Evolutionary conservation across 2,797 vertebrate genomes (phyloP).

Genomic region (Pseudochirops cupreus): DNA sequence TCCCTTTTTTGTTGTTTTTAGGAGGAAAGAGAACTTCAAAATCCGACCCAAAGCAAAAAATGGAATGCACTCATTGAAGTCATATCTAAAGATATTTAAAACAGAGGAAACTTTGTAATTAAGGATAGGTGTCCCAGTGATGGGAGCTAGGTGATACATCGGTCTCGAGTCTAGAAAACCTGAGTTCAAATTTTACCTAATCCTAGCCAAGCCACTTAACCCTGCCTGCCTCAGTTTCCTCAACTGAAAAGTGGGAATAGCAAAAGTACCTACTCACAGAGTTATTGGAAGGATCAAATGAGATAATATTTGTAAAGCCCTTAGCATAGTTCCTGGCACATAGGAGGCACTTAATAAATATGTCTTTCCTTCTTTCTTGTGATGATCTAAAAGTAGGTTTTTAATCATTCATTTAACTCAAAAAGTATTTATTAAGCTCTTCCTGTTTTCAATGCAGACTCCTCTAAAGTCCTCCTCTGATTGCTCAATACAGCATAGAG

Average conservation of each 20-base stretch:
- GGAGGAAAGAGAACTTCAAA: constrained; percentile 16
- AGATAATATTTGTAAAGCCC: neutral
- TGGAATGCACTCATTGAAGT: constrained; percentile 43
- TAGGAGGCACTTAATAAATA: neutral
- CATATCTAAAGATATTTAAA: constrained; percentile 57
- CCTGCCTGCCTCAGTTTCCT: neutral
- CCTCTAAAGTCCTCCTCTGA: neutral
- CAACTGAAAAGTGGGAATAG: neutral
- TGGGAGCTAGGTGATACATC: neutral
- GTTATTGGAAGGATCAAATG: neutral
- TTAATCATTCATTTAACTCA: neutral
- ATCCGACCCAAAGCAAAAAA: neutral
- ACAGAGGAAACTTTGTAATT: constrained; percentile 49
- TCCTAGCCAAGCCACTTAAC: neutral
- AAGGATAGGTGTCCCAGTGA: neutral
- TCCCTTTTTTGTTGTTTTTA: neutral
- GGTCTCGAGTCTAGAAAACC: neutral
- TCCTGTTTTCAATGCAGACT: neutral
- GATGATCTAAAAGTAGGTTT: neutral
- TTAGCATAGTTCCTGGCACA: neutral
- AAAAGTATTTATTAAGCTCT: neutral
- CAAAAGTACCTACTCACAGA: neutral
- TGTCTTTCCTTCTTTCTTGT: neutral
- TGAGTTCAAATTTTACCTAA: neutral
- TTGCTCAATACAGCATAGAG: neutral